Evolutionary conservation across 2,113 vertebrate genomes (phyloP), one percentile per base, ranked within the genome.

Genomic region (Hystrix brachyura): DNA sequence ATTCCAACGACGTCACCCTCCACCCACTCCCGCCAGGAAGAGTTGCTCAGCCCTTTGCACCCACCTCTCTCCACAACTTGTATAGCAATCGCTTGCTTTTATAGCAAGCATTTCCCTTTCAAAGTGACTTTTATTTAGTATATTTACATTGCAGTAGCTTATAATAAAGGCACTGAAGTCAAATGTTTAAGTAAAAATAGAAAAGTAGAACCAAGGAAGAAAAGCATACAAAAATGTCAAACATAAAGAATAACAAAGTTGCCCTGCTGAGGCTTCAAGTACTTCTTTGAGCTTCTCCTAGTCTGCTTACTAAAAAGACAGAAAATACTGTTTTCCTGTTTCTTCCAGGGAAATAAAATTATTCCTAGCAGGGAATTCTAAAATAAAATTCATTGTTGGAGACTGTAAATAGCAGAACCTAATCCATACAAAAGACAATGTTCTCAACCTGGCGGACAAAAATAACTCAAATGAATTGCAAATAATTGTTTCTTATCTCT

Each of bases 161-260:
- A 59, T 59, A 84, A 91, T 83, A 76, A 88, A 81, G 32, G 21
- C 23, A 65, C 9, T 57, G 18, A 80, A 93, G 81, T 71, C 32
- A 95, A 81, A 82, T 80, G 74, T 91, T 81, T 91, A 88, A 71
- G 72, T 91, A 29, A 51, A 94, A 96, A 72, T 34, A 79, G 87
- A 86, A 96, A 94, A 91, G 64, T 27, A 82, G 67, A 8, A 93
- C 62, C 29, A 82, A 64, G 38, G 46, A 23, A 89, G 82, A 87
- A 32, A 69, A 71, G 43, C 90, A 87, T 62, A 92, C 80, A 53
- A 76, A 84, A 87, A 43, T 85, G 71, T 53, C 38, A 79, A 79
- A 90, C 23, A 34, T 38, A 83, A 81, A 92, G 46, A 57, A 83
- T 43, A 91, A 80, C 53, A 48, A 86, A 93, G 64, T 88, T 46